Evolutionary conservation across 2,888 invertebrate species (phyloP), one percentile per base, ranked within the genome.

Genomic region (Stegophylla sp.): DNA sequence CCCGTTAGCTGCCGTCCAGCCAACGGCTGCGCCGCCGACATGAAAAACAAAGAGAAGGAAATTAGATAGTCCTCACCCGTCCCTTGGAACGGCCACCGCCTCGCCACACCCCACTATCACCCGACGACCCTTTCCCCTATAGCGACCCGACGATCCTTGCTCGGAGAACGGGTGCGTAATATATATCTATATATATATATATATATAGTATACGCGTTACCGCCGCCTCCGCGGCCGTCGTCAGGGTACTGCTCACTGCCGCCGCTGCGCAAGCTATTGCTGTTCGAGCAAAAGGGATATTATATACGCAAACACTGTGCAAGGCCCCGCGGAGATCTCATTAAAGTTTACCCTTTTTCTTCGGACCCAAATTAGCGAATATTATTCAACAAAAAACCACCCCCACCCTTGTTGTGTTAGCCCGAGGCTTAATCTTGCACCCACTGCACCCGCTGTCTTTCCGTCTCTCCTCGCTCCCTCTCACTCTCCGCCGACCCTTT

Each of bases 301-400:
- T 61, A 69, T 61, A 69, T 56, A 34, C 75, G 59, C 77, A 77
- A 77, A 69, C 67, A 77, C n/a, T n/a, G n/a, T n/a, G n/a, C 77
- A 51, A 69, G 69, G 79, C 59, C 71, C 79, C 71, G 51, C 79
- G 51, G 79, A 79, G 79, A 79, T 79, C 79, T 79, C 79, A 79
- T 79, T 79, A 79, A 79, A 79, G 79, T 79, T 79, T 79, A 79
- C 79, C 79, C 79, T 79, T 79, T 79, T 79, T 79, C 79, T 79
- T 79, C 71, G 79, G 79, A 79, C 79, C 79, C 79, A 79, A 79
- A 79, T 79, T 79, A 79, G 79, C 79, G 79, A 71, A 79, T 79
- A 79, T 79, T 79, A 79, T 79, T 79, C 71, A 79, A 79, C 79
- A 63, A 79, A 79, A 79, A 79, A 71, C 79, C 66, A n/a, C 71